phyloP scores from a whole-genome alignment of 2,113 vertebrate genomes.

The Spheniscus mendiculus region DNA sequence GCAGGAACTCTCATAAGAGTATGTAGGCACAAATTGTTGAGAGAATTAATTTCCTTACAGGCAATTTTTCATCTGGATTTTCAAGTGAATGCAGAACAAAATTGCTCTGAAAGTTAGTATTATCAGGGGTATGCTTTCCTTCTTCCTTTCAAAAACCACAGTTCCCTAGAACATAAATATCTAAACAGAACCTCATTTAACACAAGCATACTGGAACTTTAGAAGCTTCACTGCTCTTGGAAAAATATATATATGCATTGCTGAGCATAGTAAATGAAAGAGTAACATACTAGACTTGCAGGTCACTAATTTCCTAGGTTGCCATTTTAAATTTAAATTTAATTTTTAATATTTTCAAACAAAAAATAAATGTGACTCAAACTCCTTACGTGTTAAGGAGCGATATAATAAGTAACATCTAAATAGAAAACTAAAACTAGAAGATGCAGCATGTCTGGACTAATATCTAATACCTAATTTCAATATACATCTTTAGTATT shows the following conservation, averaged over 20 bases:
- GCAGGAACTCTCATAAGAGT: not conserved
- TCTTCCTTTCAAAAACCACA: not conserved
- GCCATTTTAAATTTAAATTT: not conserved
- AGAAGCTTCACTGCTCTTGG: not conserved
- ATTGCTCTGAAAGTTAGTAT: not conserved
- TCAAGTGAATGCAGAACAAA: not conserved
- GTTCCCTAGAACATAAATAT: not conserved
- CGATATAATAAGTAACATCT: not conserved
- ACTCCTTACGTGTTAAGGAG: not conserved
- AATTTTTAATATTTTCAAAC: not conserved
- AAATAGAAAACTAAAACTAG: not conserved
- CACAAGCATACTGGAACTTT: not conserved
- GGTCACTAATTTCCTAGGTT: not conserved
- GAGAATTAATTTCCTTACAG: not conserved
- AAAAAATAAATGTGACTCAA: not conserved
- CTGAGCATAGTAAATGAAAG: not conserved
- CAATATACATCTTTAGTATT: not conserved
- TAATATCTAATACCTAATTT: not conserved
- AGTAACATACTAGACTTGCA: not conserved
- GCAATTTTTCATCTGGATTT: not conserved
- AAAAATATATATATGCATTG: not conserved
- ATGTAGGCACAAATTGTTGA: not conserved
- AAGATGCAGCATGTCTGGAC: not conserved
- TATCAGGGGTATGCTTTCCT: not conserved
- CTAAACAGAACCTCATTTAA: not conserved